Evolutionary conservation across 92 coral and sea anemone genomes (phyloP).

Genomic region (Plumapathes pennacea): DNA sequence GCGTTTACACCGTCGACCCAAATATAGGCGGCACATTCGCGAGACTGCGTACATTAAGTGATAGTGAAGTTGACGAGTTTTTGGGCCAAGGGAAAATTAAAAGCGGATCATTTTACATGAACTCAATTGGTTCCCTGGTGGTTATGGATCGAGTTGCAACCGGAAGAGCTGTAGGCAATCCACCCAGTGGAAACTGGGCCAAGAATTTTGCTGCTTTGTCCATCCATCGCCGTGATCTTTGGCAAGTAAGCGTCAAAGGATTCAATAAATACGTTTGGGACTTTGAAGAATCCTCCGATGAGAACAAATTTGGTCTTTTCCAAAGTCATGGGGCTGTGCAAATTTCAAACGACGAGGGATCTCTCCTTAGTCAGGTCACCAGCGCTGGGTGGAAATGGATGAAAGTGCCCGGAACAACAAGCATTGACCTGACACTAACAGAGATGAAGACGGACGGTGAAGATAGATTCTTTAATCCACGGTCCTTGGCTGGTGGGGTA

Average conservation of each 20-base stretch:
- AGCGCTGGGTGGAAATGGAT: slow-evolving; percentile 67
- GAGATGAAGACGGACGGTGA: too few species aligned
- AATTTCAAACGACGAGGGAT: slow-evolving; percentile 54
- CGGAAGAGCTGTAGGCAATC: slow-evolving; percentile 1
- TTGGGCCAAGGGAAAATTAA: slow-evolving; percentile 11
- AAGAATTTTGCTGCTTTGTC: slow-evolving; percentile 45
- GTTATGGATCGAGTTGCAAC: slow-evolving; percentile 23
- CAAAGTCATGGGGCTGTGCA: slow-evolving; percentile 61
- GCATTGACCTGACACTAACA: slow-evolving; percentile 8
- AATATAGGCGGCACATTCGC: slow-evolving; percentile 18
- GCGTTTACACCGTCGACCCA: neutral
- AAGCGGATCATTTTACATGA: slow-evolving; percentile 27
- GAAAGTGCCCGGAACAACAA: slow-evolving; percentile 54
- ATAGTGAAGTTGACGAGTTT: slow-evolving; percentile 2
- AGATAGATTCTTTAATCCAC: slow-evolving; percentile 47
- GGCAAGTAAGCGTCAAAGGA: slow-evolving; percentile 64
- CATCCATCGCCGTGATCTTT: slow-evolving; percentile 51
- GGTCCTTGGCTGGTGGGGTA: slow-evolving; percentile 59
- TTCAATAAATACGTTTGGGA: slow-evolving; percentile 55
- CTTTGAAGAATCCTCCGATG: slow-evolving; percentile 19
- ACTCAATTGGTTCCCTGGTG: slow-evolving; percentile 37
- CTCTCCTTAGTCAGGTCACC: slow-evolving; percentile 20
- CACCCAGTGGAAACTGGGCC: slow-evolving; percentile 65
- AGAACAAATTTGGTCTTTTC: slow-evolving; percentile 45
- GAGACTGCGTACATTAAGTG: slow-evolving; percentile 24